Evolutionary conservation across 1,140 invertebrate species (phyloP).

Genomic region (Aporrectodea caliginosa): DNA sequence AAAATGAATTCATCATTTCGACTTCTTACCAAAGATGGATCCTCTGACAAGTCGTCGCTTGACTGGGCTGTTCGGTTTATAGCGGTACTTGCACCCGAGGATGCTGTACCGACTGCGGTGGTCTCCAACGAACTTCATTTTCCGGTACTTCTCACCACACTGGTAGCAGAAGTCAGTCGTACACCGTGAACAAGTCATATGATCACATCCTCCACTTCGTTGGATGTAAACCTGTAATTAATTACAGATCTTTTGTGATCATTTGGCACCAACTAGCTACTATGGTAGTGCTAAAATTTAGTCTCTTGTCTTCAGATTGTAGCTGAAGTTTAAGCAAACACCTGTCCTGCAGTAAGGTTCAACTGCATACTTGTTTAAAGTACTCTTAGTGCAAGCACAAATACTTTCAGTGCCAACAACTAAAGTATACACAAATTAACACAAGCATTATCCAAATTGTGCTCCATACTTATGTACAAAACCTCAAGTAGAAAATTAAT

Average conservation of each 20-base stretch:
- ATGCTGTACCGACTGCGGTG: constrained; percentile 54
- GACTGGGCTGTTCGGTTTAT: constrained; percentile 50
- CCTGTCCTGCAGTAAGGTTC: not conserved
- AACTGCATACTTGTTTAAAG: not conserved
- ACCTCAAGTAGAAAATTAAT: too few species aligned
- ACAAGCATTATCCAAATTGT: too few species aligned
- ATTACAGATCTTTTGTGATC: too few species aligned
- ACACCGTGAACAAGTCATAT: constrained; percentile 56
- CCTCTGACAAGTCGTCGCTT: constrained; percentile 52
- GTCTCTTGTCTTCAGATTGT: not conserved
- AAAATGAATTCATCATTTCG: not conserved
- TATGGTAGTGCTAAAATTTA: not conserved
- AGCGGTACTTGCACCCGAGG: constrained; percentile 56
- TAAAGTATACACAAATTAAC: not conserved
- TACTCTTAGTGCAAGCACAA: not conserved
- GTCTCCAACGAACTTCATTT: constrained; percentile 54
- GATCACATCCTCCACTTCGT: constrained; percentile 55
- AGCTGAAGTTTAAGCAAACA: not conserved
- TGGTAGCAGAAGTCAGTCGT: constrained; percentile 56
- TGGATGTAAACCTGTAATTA: constrained; percentile 56
- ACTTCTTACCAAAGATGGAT: constrained; percentile 50
- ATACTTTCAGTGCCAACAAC: not conserved
- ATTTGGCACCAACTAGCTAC: too few species aligned
- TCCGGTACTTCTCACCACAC: constrained; percentile 53
- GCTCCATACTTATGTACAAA: too few species aligned